Evolutionary conservation across 2,888 invertebrate genomes (phyloP).

Genomic region (Drosophila mayaguana): DNA sequence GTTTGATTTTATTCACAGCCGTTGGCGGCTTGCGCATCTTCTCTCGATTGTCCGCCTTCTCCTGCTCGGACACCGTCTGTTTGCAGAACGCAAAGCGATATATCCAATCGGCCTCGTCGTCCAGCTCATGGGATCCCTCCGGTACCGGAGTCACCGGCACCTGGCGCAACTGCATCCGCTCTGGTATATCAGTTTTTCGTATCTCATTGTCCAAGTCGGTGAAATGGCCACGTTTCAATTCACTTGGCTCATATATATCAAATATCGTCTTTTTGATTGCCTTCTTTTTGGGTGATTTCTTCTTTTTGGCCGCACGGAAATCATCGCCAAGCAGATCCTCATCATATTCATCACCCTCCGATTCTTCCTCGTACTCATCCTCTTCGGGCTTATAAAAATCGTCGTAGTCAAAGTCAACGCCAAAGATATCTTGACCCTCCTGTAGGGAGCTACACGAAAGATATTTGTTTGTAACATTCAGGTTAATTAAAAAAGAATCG

Average conservation of each 20-base stretch:
- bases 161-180: constrained; percentile 95
- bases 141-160: constrained; percentile 93
- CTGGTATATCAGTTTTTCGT: constrained; percentile 94
- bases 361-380: constrained; percentile 91
- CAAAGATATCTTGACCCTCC: constrained; percentile 99
- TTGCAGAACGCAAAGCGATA: constrained; percentile 96
- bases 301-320: constrained; percentile 88
- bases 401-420: constrained; percentile 98
- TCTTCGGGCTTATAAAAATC: constrained; percentile 95
- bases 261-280: constrained; percentile 94
- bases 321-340: constrained; percentile 89
- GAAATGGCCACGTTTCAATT: constrained; percentile 97
- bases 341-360: constrained; percentile 91
- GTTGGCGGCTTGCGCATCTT: constrained; percentile 88
- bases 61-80: constrained; percentile 92
- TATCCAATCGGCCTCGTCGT: constrained; percentile 99
- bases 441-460: constrained; percentile 90
- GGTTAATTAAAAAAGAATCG: too few species aligned
- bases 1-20: constrained; percentile 95
- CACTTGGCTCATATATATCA: constrained; percentile 98
- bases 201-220: constrained; percentile 97
- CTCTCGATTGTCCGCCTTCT: constrained; percentile 82
- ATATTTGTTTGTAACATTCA: too few species aligned
- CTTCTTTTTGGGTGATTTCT: constrained; percentile 91
- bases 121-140: constrained; percentile 94